phyloP scores from a whole-genome alignment of 2,888 invertebrate species.

The Elmis aenea region DNA sequence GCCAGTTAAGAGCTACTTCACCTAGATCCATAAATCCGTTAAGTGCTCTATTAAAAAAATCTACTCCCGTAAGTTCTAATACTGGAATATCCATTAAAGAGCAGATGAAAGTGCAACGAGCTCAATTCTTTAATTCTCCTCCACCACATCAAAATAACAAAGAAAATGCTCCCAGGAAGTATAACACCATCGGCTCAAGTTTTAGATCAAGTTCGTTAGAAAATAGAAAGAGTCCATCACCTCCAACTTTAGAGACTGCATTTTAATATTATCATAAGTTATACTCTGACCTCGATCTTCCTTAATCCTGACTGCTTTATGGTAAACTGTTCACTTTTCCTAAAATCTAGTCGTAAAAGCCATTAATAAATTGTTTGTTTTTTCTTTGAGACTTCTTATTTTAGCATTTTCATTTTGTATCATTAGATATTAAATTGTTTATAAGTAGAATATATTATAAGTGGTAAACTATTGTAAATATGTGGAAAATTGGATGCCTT shows the following conservation, averaged over 20 bases:
- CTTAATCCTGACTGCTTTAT: too few species aligned
- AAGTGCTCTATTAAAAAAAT: too few species aligned
- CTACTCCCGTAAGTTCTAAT: too few species aligned
- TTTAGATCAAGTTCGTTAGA: conserved; percentile 13
- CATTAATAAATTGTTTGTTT: conserved; percentile 11
- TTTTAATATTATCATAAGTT: conserved; percentile 39
- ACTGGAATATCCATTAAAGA: conserved; percentile 8
- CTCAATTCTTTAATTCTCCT: conserved; percentile 52
- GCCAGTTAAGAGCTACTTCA: too few species aligned
- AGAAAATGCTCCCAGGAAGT: conserved; percentile 5
- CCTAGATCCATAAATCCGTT: too few species aligned
- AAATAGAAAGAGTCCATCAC: conserved; percentile 38
- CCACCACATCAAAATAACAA: too few species aligned
- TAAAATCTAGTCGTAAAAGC: conserved; percentile 24
- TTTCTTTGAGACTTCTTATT: neutral
- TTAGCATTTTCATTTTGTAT: neutral
- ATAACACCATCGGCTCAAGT: neutral
- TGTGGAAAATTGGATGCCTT: conserved; percentile 29
- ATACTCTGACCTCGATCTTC: too few species aligned
- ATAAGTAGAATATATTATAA: conserved; percentile 1
- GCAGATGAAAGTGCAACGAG: conserved; percentile 51
- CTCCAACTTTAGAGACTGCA: conserved; percentile 59
- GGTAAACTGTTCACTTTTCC: conserved; percentile 8
- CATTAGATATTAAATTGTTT: neutral
- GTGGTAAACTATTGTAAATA: neutral